These are phyloP conservation scores for Nomada fabriciana DNA, from an alignment of 2,888 invertebrate species.

Conservation along the genomic window DNA sequence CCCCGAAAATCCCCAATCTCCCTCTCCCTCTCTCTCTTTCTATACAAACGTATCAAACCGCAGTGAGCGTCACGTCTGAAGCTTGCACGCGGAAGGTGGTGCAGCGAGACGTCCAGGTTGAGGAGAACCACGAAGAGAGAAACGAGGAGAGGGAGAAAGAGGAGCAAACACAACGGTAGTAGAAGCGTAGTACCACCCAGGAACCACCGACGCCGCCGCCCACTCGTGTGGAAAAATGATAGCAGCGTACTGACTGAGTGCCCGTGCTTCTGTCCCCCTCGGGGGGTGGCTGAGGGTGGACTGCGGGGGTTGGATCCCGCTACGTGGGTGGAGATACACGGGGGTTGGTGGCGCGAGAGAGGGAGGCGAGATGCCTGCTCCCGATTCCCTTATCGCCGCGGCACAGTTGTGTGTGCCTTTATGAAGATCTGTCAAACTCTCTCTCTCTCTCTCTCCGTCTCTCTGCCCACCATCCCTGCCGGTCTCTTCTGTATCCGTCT, in stretches of 20 bases:
- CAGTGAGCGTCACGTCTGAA: conserved; percentile 37
- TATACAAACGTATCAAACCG: conserved; percentile 17
- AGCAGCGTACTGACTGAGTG: conserved; percentile 83
- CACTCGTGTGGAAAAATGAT: conserved; percentile 87
- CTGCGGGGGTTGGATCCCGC: conserved; percentile 63
- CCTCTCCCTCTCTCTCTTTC: neutral
- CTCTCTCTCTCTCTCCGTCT: conserved; percentile 36
- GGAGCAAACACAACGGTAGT: conserved; percentile 56
- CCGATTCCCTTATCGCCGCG: conserved; percentile 83
- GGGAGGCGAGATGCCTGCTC: conserved; percentile 80
- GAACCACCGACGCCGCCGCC: conserved; percentile 79
- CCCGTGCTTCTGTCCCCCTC: conserved; percentile 68
- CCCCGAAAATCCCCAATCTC: neutral
- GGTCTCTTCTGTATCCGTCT: neutral
- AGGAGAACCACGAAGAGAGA: conserved; percentile 10
- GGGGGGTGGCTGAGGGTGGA: conserved; percentile 64
- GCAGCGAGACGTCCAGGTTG: conserved; percentile 34
- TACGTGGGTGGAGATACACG: conserved; percentile 23
- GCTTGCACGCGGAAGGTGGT: conserved; percentile 16
- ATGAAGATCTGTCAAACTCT: conserved; percentile 84
- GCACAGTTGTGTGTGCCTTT: conserved; percentile 84
- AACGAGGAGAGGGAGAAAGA: conserved; percentile 20
- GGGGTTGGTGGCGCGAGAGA: conserved; percentile 45
- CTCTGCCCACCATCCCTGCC: conserved; percentile 3
- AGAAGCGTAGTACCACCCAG: conserved; percentile 65